These are phyloP conservation scores for Zosterops lateralis DNA, from an alignment of 2,113 vertebrate species.

Conservation along the genomic window DNA sequence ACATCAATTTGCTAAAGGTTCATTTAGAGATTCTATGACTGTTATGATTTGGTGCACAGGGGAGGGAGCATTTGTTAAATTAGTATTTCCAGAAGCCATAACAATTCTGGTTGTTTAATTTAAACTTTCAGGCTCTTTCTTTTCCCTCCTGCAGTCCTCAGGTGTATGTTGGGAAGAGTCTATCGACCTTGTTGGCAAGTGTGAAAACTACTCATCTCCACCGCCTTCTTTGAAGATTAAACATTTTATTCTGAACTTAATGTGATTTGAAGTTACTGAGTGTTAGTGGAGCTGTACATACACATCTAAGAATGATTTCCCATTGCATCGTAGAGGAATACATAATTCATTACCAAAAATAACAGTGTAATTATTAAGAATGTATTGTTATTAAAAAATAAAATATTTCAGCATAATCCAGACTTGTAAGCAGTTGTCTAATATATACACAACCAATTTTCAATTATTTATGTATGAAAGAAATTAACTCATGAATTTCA, in stretches of 20 bases:
- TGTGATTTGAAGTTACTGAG: constrained; percentile 12
- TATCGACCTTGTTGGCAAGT: constrained; percentile 92
- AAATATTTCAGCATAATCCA: constrained; percentile 57
- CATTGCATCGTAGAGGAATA: neutral
- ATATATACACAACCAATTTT: neutral
- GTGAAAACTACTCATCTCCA: constrained; percentile 57
- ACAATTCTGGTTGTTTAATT: neutral
- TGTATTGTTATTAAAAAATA: constrained; percentile 58
- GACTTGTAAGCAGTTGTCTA: constrained; percentile 31
- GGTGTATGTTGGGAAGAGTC: constrained; percentile 95
- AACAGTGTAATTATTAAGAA: neutral
- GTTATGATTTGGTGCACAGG: neutral
- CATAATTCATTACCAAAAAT: neutral
- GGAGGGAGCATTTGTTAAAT: neutral
- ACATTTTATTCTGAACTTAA: neutral
- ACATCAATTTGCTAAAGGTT: neutral
- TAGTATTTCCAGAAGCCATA: neutral
- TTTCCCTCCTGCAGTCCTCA: constrained; percentile 79
- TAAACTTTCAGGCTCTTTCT: neutral
- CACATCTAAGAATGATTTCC: neutral
- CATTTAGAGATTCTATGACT: neutral
- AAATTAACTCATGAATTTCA: neutral
- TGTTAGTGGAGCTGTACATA: neutral
- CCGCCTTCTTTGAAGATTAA: constrained; percentile 17
- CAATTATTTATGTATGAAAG: neutral